Percentiles rank a stretch among this genome's conserved stretches.
Conservation (phyloP, 2,888 invertebrate species). For the Nasonovia ribisnigri region DNA sequence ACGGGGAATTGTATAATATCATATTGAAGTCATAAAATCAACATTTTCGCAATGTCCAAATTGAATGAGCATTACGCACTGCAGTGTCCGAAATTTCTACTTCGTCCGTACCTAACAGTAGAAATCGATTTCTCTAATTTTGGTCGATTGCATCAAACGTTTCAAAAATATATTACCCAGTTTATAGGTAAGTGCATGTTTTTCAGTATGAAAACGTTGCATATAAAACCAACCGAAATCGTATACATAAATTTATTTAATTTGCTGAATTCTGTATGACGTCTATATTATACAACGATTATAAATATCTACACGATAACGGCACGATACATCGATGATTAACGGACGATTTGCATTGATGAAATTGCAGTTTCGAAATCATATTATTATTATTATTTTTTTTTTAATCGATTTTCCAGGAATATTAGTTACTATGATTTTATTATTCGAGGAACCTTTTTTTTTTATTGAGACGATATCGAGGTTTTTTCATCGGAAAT, state of each 20-base stretch:
- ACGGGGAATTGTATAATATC: too few species aligned
- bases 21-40: too few species aligned
- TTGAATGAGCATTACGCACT: too few species aligned
- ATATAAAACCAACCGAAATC: background rate
- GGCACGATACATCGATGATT: background rate
- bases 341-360: too few species aligned
- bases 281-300: too few species aligned
- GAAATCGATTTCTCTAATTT: background rate
- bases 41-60: too few species aligned
- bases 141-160: background rate
- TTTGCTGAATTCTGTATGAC: too few species aligned
- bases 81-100: background rate
- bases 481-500: background rate
- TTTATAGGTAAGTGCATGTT: background rate
- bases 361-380: background rate
- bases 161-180: background rate
- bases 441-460: background rate
- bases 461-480: background rate
- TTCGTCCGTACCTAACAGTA: background rate
- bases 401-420: background rate
- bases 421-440: background rate
- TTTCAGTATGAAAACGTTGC: background rate
- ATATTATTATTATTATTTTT: background rate
- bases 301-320: background rate
- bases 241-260: too few species aligned